Evolutionary conservation across 2,113 vertebrate genomes (phyloP), one percentile per base, ranked within the genome.

Genomic region (Phyllopteryx taeniolatus): DNA sequence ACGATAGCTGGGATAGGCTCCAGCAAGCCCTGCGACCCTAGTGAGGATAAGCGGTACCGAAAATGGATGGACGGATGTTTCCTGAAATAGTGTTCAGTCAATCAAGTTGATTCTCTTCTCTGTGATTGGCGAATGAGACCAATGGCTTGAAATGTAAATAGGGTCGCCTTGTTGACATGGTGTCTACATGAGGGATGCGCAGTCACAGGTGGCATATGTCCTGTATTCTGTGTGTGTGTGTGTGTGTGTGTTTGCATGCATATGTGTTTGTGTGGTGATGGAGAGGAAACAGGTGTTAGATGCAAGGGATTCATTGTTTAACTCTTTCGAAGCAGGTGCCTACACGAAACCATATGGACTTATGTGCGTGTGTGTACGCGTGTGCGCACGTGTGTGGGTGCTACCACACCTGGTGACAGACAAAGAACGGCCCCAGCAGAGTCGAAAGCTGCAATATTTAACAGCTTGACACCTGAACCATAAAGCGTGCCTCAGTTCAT

Each of bases 401-500:
- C 35, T 39, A 39, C n/a, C 33, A 33, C 60, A 71, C 66, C 77
- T 43, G 19, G 27, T 15, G 2, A 22, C 79, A 79, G 67, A 85
- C 3, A 42, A 74, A 63, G 75, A 84, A 78, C 19, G 51, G 59
- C 47, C 51, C 72, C 60, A 4, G 51, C 56, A n/a, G 31, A 64
- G 27, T 74, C 57, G 53, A 59, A 54, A 75, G 70, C 62, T 83
- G 73, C 83, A 90, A 88, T 88, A 87, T 88, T 91, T 77, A 90
- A 82, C 57, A 83, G 90, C 86, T 88, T 91, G 89, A 77, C 72
- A 91, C 69, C 56, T 70, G 85, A 90, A 72, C 68, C 76, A 60
- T 62, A 51, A 85, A 72, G 84, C 33, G 81, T 86, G 87, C 76
- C 77, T 68, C 51, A 1, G 20, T 79, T 87, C 75, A 19, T 79